Evolutionary conservation across 2,113 vertebrate genomes (phyloP).

Genomic region (Onychostoma macrolepis): DNA sequence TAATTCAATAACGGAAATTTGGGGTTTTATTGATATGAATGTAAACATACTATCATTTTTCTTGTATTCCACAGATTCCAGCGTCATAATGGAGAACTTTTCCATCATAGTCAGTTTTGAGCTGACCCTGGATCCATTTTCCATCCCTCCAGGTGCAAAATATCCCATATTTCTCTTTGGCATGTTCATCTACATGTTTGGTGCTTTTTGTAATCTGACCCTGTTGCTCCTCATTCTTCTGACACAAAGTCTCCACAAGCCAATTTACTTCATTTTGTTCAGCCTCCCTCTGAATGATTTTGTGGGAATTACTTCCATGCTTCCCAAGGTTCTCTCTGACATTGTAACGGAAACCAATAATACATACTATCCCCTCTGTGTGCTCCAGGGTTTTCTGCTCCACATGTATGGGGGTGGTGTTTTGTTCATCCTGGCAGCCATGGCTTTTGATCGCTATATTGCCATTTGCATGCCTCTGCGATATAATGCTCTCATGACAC

Average conservation of each 20-base stretch:
- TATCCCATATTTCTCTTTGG: slow-evolving; percentile 72
- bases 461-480: slow-evolving; percentile 76
- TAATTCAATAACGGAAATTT: too few species aligned
- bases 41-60: neutral
- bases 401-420: slow-evolving; percentile 71
- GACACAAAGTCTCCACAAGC: slow-evolving; percentile 73
- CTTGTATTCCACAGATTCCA: slow-evolving; percentile 14
- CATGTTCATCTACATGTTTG: slow-evolving; percentile 66
- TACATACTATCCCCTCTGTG: slow-evolving; percentile 69
- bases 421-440: slow-evolving; percentile 74
- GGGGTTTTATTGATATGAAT: neutral
- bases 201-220: slow-evolving; percentile 69
- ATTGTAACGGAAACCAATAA: slow-evolving; percentile 67
- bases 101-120: slow-evolving; percentile 59
- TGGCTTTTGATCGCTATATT: slow-evolving; percentile 77
- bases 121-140: slow-evolving; percentile 67
- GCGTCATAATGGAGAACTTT: slow-evolving; percentile 65
- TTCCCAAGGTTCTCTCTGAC: slow-evolving; percentile 74
- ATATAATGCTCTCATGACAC: slow-evolving; percentile 72
- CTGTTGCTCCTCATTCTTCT: slow-evolving; percentile 70
- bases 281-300: slow-evolving; percentile 76
- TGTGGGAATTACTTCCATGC: slow-evolving; percentile 72
- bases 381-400: slow-evolving; percentile 74
- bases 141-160: slow-evolving; percentile 66
- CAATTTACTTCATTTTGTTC: slow-evolving; percentile 75